Evolutionary conservation across 2,113 vertebrate species (phyloP).

Genomic region (Varanus komodoensis): DNA sequence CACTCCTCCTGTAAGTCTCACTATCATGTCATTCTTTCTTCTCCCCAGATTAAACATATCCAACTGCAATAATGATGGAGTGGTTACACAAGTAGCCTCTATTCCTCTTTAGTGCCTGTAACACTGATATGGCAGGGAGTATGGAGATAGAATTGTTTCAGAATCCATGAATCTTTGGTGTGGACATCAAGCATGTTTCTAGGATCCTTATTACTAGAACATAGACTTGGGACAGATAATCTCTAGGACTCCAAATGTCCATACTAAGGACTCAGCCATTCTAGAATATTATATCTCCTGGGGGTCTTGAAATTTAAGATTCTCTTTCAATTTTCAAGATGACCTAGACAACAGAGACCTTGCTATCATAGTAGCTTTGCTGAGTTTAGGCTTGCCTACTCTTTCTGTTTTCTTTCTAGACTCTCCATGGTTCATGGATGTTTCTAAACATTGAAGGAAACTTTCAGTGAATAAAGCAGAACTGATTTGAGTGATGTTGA

Average conservation of each 20-base stretch:
- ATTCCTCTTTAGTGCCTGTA: not conserved
- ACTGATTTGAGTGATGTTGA: not conserved
- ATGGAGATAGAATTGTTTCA: not conserved
- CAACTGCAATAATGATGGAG: not conserved
- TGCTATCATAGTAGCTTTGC: not conserved
- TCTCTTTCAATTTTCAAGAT: not conserved
- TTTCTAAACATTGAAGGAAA: not conserved
- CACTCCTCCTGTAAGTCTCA: not conserved
- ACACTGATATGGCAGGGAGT: not conserved
- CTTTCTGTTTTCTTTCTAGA: not conserved
- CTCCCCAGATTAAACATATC: no score
- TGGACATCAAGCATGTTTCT: not conserved
- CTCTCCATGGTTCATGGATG: not conserved
- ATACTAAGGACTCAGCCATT: not conserved
- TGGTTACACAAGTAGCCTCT: not conserved
- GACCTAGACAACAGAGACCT: not conserved
- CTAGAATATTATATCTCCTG: not conserved
- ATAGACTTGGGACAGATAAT: not conserved
- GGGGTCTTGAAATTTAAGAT: no score
- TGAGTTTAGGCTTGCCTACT: not conserved
- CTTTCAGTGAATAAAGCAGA: not conserved
- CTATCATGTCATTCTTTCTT: not conserved
- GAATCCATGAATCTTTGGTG: not conserved
- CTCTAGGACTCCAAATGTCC: not conserved
- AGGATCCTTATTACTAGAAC: not conserved